These are phyloP conservation scores for Zaprionus gabonicus DNA, from an alignment of 1,140 invertebrate species.

Conservation along the genomic window DNA sequence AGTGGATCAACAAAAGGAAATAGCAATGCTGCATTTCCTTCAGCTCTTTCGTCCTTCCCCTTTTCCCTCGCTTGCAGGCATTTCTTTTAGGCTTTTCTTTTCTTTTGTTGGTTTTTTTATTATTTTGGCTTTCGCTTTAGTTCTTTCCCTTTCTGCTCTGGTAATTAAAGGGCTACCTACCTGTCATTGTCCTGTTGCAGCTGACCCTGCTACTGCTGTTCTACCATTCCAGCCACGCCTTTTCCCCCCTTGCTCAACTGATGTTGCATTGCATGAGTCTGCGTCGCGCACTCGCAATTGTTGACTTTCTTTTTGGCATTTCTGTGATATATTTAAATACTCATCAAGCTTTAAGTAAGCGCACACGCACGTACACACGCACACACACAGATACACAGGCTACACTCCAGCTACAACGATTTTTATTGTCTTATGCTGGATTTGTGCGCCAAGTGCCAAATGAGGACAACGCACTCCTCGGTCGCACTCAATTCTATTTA, in stretches of 20 bases:
- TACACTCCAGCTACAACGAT: conserved; percentile 45
- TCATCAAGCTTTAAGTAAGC: conserved; percentile 51
- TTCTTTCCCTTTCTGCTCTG: background rate
- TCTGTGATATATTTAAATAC: conserved; percentile 37
- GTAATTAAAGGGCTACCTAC: background rate
- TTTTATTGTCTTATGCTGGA: conserved; percentile 71
- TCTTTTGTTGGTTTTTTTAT: background rate
- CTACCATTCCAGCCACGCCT: background rate
- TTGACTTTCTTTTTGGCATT: conserved; percentile 34
- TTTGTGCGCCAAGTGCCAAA: conserved; percentile 67
- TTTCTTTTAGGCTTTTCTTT: conserved; percentile 6
- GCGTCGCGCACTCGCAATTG: conserved; percentile 10
- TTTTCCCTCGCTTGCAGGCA: background rate
- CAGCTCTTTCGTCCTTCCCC: background rate
- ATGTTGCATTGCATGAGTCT: background rate
- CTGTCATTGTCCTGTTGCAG: background rate
- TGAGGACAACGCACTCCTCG: conserved; percentile 70
- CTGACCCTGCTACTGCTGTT: background rate
- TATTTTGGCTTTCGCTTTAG: conserved; percentile 2
- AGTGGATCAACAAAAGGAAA: conserved; percentile 22
- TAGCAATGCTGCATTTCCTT: conserved; percentile 12
- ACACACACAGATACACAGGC: conserved; percentile 23
- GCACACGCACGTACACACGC: conserved; percentile 13
- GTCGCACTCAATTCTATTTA: conserved; percentile 71
- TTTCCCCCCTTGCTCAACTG: background rate